phyloP scores from a whole-genome alignment of 1,140 invertebrate species.

The Matsumurasca onukii region DNA sequence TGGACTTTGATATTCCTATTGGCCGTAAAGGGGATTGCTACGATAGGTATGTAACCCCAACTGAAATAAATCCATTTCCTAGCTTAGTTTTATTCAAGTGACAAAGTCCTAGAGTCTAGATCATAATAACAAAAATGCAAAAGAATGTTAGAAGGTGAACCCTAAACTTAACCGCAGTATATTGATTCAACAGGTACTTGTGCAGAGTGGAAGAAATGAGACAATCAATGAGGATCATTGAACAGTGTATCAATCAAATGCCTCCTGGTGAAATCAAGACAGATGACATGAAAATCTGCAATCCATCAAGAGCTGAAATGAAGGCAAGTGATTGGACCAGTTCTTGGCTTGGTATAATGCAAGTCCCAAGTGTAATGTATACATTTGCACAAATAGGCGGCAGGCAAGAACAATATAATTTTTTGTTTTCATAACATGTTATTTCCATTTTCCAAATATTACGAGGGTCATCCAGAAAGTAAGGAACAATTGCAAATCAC shows the following conservation, averaged over 20 bases:
- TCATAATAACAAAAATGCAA: too few species aligned
- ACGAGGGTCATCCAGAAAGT: too few species aligned
- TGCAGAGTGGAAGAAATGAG: constrained; percentile 97
- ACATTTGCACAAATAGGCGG: too few species aligned
- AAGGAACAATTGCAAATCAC: too few species aligned
- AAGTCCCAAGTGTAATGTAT: too few species aligned
- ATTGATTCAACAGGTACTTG: constrained; percentile 69
- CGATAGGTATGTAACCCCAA: constrained; percentile 65
- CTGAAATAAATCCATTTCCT: background rate
- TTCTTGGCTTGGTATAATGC: background rate
- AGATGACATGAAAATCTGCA: constrained; percentile 91
- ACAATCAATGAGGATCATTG: constrained; percentile 91
- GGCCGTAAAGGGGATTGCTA: constrained; percentile 95
- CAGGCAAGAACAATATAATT: too few species aligned
- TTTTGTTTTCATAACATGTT: too few species aligned
- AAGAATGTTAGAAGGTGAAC: too few species aligned
- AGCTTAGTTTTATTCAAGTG: background rate
- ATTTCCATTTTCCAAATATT: too few species aligned
- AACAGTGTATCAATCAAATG: constrained; percentile 98
- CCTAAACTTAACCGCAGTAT: background rate
- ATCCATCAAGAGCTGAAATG: constrained; percentile 92
- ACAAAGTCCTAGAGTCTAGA: too few species aligned
- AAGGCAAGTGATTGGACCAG: constrained; percentile 59
- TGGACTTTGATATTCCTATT: constrained; percentile 97
- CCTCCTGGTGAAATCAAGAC: constrained; percentile 91